Percentiles rank a stretch among this genome's conserved stretches.
Conservation (phyloP, 1,140 invertebrate genomes). For the Vollenhovia emeryi region DNA sequence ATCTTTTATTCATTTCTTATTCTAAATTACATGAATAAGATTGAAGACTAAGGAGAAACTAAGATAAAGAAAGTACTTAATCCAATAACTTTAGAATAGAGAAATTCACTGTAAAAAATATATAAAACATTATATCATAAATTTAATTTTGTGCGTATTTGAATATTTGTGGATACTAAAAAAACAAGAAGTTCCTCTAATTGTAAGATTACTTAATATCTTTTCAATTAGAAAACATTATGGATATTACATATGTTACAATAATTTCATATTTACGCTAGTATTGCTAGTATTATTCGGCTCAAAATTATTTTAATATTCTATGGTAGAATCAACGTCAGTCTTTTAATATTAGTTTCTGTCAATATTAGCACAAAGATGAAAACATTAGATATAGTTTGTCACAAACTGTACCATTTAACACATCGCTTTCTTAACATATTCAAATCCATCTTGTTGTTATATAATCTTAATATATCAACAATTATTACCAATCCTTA, state of each 20-base stretch:
- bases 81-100: neutral
- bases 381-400: neutral
- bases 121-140: slow-evolving; percentile 18
- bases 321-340: neutral
- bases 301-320: slow-evolving; percentile 41
- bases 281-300: slow-evolving; percentile 38
- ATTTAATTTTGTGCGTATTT: slow-evolving; percentile 36
- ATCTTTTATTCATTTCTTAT: neutral
- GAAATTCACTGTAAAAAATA: neutral
- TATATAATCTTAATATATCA: slow-evolving; percentile 50
- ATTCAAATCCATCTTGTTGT: slow-evolving; percentile 7
- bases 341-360: slow-evolving; percentile 35
- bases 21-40: neutral
- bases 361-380: neutral
- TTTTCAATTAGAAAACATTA: neutral
- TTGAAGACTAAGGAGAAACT: neutral
- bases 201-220: slow-evolving; percentile 12
- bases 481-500: slow-evolving; percentile 54
- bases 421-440: slow-evolving; percentile 7
- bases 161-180: slow-evolving; percentile 37
- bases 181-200: neutral
- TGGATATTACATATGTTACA: neutral
- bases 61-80: neutral
- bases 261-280: slow-evolving; percentile 35
- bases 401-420: neutral